A percentile compares a stretch with the other conserved stretches of the same genome.
phyloP scores from a whole-genome alignment of 2,797 vertebrate species.

The Eulemur albifrons region DNA sequence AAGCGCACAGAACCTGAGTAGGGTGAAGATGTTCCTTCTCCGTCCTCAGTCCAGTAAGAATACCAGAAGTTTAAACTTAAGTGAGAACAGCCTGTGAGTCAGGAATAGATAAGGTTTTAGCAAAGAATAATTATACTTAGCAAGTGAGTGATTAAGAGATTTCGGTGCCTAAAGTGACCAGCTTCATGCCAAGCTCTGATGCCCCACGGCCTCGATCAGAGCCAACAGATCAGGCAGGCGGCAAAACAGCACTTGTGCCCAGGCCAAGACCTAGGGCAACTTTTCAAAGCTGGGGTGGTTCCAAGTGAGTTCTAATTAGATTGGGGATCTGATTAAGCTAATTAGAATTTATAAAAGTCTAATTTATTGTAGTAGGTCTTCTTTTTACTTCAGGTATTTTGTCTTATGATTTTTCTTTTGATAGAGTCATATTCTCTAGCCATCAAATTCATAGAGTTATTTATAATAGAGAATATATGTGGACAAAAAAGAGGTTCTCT shows the following conservation, averaged over 20 bases:
- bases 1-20: background rate
- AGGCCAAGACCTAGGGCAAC: conserved; percentile 20
- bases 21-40: background rate
- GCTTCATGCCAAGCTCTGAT: conserved; percentile 45
- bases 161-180: conserved; percentile 44
- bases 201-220: background rate
- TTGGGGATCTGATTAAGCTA: background rate
- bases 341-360: background rate
- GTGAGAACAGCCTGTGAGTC: conserved; percentile 43
- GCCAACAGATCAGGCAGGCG: background rate
- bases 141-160: conserved; percentile 47
- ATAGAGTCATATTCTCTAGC: background rate
- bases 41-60: conserved; percentile 38
- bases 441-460: background rate
- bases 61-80: conserved; percentile 39
- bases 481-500: background rate
- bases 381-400: background rate
- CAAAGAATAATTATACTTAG: conserved; percentile 62
- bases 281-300: conserved; percentile 40
- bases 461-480: background rate
- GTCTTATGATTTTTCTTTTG: conserved; percentile 4
- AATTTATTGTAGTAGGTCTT: background rate
- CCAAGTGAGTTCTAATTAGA: conserved; percentile 18
- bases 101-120: conserved; percentile 51
- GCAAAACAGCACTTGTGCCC: background rate